Conservation (phyloP, 92 coral and sea anemone genomes). For the Phenganax marumi region DNA sequence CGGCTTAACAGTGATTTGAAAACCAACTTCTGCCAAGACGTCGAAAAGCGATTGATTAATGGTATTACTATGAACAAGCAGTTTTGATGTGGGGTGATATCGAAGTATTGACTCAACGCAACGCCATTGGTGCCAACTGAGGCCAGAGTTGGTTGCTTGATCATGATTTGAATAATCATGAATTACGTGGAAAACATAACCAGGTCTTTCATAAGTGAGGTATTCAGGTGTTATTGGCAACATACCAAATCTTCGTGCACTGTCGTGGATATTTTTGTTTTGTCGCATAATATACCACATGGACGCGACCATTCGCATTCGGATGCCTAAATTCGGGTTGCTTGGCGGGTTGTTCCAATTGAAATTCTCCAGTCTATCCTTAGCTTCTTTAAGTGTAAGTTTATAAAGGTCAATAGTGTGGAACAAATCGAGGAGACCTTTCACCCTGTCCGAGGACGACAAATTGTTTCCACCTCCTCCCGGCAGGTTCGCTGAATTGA, state of each 20-base stretch:
- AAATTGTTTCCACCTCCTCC: slow-evolving; percentile 19
- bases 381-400: slow-evolving; percentile 26
- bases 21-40: slow-evolving; percentile 48
- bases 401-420: slow-evolving; percentile 28
- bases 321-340: slow-evolving; percentile 14
- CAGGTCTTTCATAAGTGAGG: background rate
- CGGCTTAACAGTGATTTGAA: slow-evolving; percentile 30
- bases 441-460: background rate
- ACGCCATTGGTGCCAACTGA: slow-evolving; percentile 48
- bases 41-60: slow-evolving; percentile 24
- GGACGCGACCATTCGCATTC: slow-evolving; percentile 34
- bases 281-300: slow-evolving; percentile 40
- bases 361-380: slow-evolving; percentile 18
- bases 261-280: slow-evolving; percentile 11
- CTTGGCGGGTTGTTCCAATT: slow-evolving; percentile 49
- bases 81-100: slow-evolving; percentile 39
- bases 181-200: slow-evolving; percentile 24
- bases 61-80: slow-evolving; percentile 48
- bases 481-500: slow-evolving; percentile 6
- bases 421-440: slow-evolving; percentile 28
- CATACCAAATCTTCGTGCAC: slow-evolving; percentile 39
- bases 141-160: background rate
- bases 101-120: slow-evolving; percentile 40
- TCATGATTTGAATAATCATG: background rate
- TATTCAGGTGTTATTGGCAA: background rate